Evolutionary conservation across 2,888 invertebrate species (phyloP).

Genomic region (Clusia tigrina): DNA sequence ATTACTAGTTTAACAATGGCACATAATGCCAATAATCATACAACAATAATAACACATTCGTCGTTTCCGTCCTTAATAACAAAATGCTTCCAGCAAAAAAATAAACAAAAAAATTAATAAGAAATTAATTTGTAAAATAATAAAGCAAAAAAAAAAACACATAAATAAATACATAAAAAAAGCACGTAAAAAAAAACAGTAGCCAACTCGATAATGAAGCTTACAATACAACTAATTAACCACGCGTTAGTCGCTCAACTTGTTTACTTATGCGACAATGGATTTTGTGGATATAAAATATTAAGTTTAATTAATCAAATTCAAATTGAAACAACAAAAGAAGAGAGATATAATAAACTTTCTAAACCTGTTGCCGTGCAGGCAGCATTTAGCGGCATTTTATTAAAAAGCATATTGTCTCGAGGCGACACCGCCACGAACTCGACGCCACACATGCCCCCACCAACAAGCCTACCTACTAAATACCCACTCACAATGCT

Average conservation of each 20-base stretch:
- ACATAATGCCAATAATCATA: too few species aligned
- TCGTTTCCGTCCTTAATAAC: too few species aligned
- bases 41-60: too few species aligned
- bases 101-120: too few species aligned
- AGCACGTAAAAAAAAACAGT: slow-evolving; percentile 37
- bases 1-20: too few species aligned
- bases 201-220: slow-evolving; percentile 51
- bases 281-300: slow-evolving; percentile 41
- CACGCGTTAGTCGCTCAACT: slow-evolving; percentile 40
- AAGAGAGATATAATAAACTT: slow-evolving; percentile 26
- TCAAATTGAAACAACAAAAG: slow-evolving; percentile 42
- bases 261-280: slow-evolving; percentile 24
- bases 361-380: slow-evolving; percentile 28
- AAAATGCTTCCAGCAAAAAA: too few species aligned
- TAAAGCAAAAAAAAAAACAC: not conserved
- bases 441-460: not conserved
- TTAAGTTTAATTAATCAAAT: slow-evolving; percentile 55
- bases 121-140: too few species aligned
- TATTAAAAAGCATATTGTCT: slow-evolving; percentile 21
- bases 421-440: not conserved
- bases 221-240: slow-evolving; percentile 52
- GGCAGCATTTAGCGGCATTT: slow-evolving; percentile 14
- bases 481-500: not conserved
- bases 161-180: too few species aligned
- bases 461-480: not conserved